Conservation (phyloP, 2,888 invertebrate species). For the Villa cingulata region DNA sequence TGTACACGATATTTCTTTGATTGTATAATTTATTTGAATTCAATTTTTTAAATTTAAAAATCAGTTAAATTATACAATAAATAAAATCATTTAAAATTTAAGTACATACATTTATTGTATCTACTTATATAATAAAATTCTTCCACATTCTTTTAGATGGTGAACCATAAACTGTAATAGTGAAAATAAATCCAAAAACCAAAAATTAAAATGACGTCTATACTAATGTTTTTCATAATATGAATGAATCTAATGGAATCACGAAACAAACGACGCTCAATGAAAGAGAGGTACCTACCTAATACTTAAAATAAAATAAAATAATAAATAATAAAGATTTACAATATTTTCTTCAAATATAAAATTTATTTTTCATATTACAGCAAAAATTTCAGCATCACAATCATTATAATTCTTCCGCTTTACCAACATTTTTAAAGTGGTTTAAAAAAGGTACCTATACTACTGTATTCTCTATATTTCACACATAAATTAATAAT, state of each 20-base stretch:
- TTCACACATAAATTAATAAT: no score
- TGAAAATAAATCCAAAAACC: background rate
- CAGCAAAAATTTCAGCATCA: constrained; percentile 6
- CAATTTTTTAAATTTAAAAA: no score
- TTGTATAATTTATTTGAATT: no score
- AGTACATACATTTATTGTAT: no score
- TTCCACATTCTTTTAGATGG: no score
- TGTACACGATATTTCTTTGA: no score
- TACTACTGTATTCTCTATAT: background rate
- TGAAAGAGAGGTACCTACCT: background rate
- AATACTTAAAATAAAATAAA: background rate
- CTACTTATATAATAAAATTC: no score
- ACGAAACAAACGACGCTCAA: background rate
- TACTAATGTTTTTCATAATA: background rate
- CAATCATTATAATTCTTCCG: constrained; percentile 19
- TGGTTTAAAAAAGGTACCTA: constrained; percentile 52
- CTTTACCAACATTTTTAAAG: constrained; percentile 45
- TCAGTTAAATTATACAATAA: no score
- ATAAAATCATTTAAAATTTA: no score
- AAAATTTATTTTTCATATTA: background rate
- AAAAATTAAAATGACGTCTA: background rate
- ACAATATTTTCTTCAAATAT: no score
- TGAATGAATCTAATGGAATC: background rate
- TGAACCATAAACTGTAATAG: no score
- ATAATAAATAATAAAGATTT: background rate